These are phyloP conservation scores for Phorcus lineatus DNA, from an alignment of 2,888 invertebrate species.

Conservation along the genomic window DNA sequence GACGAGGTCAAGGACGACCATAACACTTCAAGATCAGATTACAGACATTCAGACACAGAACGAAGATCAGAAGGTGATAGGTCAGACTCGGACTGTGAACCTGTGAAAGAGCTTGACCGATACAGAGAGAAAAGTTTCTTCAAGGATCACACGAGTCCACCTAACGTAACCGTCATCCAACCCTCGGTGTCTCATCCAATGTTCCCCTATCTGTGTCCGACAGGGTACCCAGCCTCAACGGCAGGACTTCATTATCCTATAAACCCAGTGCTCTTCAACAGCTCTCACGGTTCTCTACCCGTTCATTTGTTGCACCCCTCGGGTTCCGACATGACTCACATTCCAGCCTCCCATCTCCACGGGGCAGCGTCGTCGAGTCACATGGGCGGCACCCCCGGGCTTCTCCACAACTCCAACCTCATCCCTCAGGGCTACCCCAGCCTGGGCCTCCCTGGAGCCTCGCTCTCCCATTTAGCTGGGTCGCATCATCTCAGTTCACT, in stretches of 20 bases:
- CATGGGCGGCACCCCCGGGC: constrained; percentile 92
- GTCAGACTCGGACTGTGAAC: constrained; percentile 24
- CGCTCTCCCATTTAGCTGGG: constrained; percentile 60
- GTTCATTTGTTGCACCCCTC: constrained; percentile 52
- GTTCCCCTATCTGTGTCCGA: constrained; percentile 92
- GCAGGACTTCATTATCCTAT: constrained; percentile 67
- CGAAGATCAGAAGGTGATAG: neutral
- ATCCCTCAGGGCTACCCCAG: constrained; percentile 77
- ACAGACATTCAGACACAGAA: neutral
- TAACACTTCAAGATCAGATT: neutral
- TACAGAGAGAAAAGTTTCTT: constrained; percentile 28
- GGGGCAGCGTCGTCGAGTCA: constrained; percentile 81
- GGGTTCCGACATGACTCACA: constrained; percentile 66
- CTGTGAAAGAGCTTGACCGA: constrained; percentile 1
- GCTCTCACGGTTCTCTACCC: constrained; percentile 47
- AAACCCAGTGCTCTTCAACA: constrained; percentile 55
- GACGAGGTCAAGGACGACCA: neutral
- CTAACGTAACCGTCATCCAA: constrained; percentile 91
- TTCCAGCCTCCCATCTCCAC: constrained; percentile 78
- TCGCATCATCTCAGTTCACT: constrained; percentile 56
- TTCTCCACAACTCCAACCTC: constrained; percentile 84
- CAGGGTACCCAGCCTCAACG: constrained; percentile 81
- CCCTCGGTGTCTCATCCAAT: constrained; percentile 91
- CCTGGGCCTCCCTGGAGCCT: constrained; percentile 72
- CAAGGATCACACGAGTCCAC: constrained; percentile 75